Evolutionary conservation across 2,797 vertebrate species (phyloP).

Genomic region (Philypnodon macrostomus): DNA sequence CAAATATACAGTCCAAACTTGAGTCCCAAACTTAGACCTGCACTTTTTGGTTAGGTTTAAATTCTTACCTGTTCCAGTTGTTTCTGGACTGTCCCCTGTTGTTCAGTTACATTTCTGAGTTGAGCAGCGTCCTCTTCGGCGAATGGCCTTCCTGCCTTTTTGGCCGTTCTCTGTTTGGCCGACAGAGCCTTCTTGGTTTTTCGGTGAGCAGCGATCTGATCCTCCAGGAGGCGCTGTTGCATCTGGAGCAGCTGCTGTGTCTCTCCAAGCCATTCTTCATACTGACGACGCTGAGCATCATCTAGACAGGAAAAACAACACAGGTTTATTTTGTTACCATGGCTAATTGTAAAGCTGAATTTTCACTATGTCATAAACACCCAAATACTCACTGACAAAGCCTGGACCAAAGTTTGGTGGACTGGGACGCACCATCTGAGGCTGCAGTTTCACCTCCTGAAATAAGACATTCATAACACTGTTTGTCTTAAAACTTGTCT

Average conservation of each 20-base stretch:
- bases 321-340: too few species aligned
- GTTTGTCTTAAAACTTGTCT: too few species aligned
- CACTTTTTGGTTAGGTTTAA: too few species aligned
- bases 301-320: constrained; percentile 60
- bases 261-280: constrained; percentile 95
- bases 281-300: constrained; percentile 87
- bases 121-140: constrained; percentile 91
- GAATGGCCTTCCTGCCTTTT: constrained; percentile 88
- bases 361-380: background rate
- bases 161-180: constrained; percentile 93
- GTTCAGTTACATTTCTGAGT: constrained; percentile 88
- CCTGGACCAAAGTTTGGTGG: constrained; percentile 90
- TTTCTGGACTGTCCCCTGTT: constrained; percentile 92
- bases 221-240: constrained; percentile 96
- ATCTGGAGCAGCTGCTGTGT: constrained; percentile 96
- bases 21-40: too few species aligned
- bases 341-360: too few species aligned
- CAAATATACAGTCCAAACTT: background rate
- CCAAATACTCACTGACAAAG: constrained; percentile 90
- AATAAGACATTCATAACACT: too few species aligned
- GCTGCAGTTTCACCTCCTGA: constrained; percentile 85
- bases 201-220: constrained; percentile 90
- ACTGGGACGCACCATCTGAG: constrained; percentile 86
- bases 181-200: constrained; percentile 97
- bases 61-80: constrained; percentile 90